These are phyloP conservation scores for Phortica variegata DNA, from an alignment of 1,140 invertebrate genomes.

Conservation along the genomic window DNA sequence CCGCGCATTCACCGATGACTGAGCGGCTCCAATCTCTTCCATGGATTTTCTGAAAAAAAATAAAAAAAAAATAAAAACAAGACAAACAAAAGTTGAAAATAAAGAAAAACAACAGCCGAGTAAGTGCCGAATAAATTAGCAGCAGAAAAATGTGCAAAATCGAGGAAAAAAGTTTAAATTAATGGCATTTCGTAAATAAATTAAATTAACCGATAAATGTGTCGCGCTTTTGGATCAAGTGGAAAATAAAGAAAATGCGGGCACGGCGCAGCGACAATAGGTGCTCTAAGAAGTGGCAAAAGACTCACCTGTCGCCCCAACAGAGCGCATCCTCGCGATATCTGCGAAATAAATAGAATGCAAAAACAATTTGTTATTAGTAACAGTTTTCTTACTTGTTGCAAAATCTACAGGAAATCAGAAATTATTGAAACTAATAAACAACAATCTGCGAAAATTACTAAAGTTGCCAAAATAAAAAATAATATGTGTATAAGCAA, in stretches of 20 bases:
- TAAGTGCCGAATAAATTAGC: too few species aligned
- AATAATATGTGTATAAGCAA: neutral
- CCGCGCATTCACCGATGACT: constrained; percentile 67
- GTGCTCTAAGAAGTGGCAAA: constrained; percentile 17
- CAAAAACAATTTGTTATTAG: constrained; percentile 7
- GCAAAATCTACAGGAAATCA: constrained; percentile 27
- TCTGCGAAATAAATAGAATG: constrained; percentile 60
- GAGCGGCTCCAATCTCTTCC: constrained; percentile 67
- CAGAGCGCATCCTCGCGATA: constrained; percentile 75
- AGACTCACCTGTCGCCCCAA: constrained; percentile 73
- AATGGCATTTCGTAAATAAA: constrained; percentile 52
- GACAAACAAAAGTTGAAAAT: neutral
- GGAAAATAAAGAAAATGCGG: neutral
- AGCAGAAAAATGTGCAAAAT: constrained; percentile 1
- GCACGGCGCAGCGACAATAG: neutral
- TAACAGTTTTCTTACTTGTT: constrained; percentile 10
- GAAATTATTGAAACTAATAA: constrained; percentile 26
- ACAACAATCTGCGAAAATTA: constrained; percentile 43
- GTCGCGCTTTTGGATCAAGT: constrained; percentile 26
- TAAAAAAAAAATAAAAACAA: constrained; percentile 18
- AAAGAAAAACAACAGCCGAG: neutral
- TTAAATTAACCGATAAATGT: constrained; percentile 56
- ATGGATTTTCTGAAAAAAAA: constrained; percentile 68
- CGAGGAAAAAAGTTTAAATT: neutral
- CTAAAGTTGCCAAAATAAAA: constrained; percentile 11